Base-by-base conservation (phyloP, 2,888 invertebrate species). In the Sylvicola cinctus region DNA sequence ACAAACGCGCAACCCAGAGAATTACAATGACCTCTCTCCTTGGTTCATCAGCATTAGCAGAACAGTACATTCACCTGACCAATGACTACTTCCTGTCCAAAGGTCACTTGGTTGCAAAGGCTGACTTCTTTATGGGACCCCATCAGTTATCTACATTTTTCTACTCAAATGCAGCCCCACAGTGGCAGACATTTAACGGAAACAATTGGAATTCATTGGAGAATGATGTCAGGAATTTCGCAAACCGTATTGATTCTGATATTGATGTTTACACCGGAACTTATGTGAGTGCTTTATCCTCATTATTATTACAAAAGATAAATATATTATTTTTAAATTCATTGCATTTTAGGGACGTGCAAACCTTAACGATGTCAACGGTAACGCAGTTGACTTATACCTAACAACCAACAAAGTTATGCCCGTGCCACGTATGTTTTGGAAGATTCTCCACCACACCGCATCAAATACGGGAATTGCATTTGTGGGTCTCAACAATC, bases 81-180 rank as follows among this genome's bases (percentile, higher is more conserved):
- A 33, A 28, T 2, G 32, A 33, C 20, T 42, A 43, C 38, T 54
- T 38, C 33, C 43, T 66, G 13, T 46, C 65, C 1, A 53, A 62
- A 30, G 66, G 65, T 7, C 67, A 68, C 44, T 44, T 65, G 36
- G 45, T 55, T 0, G 62, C 66, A 0, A 63, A 61, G 44, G 55
- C 54, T 2, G 66, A 67, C 44, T 64, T 63, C 40, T 47, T 65
- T 14, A 64, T 58, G 42, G 61, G 55, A 1, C 40, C 53, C 4
- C 58, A 61, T 36, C 63, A 66, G 39, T 46, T 47, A 14, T 49
- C 61, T 1, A 67, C 65, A 1, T 66, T 65, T 43, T 62, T 61
- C 45, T 65, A 58, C 38, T 42, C 63, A 10, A 69, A 69, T 43
- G 55, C 54, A 0, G 61, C 61, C 0, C 66, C 67, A 2, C 68